Base-by-base conservation (phyloP, 2,888 invertebrate genomes). In the Magallana nippona region DNA sequence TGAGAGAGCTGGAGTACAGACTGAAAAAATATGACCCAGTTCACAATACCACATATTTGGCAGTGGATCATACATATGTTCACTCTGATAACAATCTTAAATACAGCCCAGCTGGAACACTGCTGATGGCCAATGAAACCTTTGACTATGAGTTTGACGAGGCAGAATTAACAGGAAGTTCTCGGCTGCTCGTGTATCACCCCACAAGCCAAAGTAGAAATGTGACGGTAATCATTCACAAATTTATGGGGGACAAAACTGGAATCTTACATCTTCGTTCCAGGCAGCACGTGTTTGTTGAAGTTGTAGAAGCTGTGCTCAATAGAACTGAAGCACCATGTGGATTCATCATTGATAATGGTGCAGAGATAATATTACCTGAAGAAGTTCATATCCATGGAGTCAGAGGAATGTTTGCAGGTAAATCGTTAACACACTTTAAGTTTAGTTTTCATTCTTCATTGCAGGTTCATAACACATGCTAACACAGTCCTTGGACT, bases 261-360 rank as follows among this genome's bases (percentile, higher is more conserved):
- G 92, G 91, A 5, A 87, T 89, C 60, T 82, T 91, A 10, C 91
- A 91, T 82, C 83, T 91, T 1, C 82, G 89, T 32, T 22, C 79
- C n/a, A 87, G 85, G 17, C 92, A 92, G 87, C 86, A 86, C 63
- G 87, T 90, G 10, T 91, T 85, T 85, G 90, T 91, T 8, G 92
- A 92, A 84, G 87, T 89, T 55, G 88, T 90, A n/a, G 90, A 91
- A 79, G 89, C 92, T 10, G 87, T 88, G 77, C 84, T 86, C 2
- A 91, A 91, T 82, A 87, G 84, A 58, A 91, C 91, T 10, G 91
- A 92, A 83, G 92, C 92, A 0, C 90, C 91, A 13, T 91, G 90
- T 81, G 89, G 90, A 55, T 92, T 89, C 85, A 89, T 91, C 80
- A 87, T 92, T 79, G 90, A 91, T 78, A 81, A 86, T 19, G 86